Evolutionary conservation across 2,888 invertebrate genomes (phyloP).

Genomic region (Abrostola tripartita): DNA sequence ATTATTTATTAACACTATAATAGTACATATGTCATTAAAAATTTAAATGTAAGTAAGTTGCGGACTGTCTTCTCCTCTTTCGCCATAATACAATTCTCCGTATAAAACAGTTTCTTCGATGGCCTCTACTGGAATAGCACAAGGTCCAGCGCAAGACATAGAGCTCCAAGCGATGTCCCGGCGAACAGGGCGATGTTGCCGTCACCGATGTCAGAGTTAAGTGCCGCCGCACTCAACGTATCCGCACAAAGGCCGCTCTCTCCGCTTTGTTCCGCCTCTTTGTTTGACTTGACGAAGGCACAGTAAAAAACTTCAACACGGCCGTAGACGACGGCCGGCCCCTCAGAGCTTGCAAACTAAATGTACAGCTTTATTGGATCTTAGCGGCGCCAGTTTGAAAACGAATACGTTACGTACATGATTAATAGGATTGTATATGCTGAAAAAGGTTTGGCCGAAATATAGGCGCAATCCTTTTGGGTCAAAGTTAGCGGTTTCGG

Average conservation of each 20-base stretch:
- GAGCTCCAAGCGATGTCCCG: slow-evolving; percentile 46
- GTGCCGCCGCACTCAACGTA: slow-evolving; percentile 79
- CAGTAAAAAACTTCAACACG: slow-evolving; percentile 75
- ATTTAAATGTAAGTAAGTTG: no score
- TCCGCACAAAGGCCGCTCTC: slow-evolving; percentile 84
- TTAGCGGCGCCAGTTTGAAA: slow-evolving; percentile 34
- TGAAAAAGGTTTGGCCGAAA: slow-evolving; percentile 28
- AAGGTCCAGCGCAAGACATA: slow-evolving; percentile 48
- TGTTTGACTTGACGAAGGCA: slow-evolving; percentile 81
- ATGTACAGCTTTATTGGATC: slow-evolving; percentile 64
- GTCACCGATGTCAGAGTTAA: slow-evolving; percentile 80
- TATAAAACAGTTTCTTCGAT: slow-evolving; percentile 9
- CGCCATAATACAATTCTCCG: no score
- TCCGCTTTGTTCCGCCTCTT: slow-evolving; percentile 86
- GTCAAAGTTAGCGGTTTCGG: slow-evolving; percentile 39
- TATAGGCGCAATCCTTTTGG: slow-evolving; percentile 41
- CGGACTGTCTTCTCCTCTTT: no score
- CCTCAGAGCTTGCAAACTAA: slow-evolving; percentile 60
- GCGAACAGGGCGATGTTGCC: slow-evolving; percentile 62
- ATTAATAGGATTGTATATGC: slow-evolving; percentile 30
- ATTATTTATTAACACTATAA: no score
- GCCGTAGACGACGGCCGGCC: slow-evolving; percentile 59
- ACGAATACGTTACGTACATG: slow-evolving; percentile 26
- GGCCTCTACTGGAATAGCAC: slow-evolving; percentile 12
- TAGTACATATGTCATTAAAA: no score